Evolutionary conservation across 1,140 invertebrate genomes (phyloP).

Genomic region (Anoplolepis gracilipes): DNA sequence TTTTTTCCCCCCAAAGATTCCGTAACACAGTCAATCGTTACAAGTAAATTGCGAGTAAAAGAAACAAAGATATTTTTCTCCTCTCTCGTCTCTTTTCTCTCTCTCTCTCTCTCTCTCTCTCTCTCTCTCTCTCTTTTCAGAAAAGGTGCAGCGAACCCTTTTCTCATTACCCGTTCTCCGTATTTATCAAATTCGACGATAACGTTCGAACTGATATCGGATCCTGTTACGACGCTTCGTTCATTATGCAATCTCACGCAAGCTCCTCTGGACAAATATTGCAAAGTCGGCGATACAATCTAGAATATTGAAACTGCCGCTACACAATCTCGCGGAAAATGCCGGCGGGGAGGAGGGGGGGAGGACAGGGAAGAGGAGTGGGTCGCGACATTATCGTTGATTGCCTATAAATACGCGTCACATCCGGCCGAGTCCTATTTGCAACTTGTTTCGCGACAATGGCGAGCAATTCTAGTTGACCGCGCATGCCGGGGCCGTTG

Average conservation of each 20-base stretch:
- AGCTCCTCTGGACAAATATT: slow-evolving; percentile 56
- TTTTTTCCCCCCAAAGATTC: background rate
- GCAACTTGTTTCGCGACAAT: slow-evolving; percentile 60
- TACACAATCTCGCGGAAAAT: slow-evolving; percentile 6
- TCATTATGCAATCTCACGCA: slow-evolving; percentile 53
- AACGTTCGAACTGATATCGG: slow-evolving; percentile 17
- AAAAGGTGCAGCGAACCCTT: background rate
- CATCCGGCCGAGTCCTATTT: slow-evolving; percentile 39
- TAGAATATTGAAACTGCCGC: slow-evolving; percentile 42
- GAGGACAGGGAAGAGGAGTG: background rate
- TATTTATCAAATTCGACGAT: slow-evolving; percentile 35
- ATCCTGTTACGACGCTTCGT: slow-evolving; percentile 36
- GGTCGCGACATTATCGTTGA: slow-evolving; percentile 52
- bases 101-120: too few relatives aligned
- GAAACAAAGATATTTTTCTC: background rate
- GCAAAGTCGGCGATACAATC: slow-evolving; percentile 62
- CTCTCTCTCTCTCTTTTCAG: background rate
- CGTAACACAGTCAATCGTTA: background rate
- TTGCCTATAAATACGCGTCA: slow-evolving; percentile 60
- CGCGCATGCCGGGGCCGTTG: background rate
- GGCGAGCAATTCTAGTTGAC: slow-evolving; percentile 52
- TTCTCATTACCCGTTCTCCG: background rate
- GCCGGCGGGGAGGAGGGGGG: background rate
- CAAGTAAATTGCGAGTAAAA: background rate
- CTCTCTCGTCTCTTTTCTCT: background rate